Evolutionary conservation across 2,797 vertebrate genomes (phyloP), one percentile per base, ranked within the genome.

Genomic region (Anolis apletophallus): DNA sequence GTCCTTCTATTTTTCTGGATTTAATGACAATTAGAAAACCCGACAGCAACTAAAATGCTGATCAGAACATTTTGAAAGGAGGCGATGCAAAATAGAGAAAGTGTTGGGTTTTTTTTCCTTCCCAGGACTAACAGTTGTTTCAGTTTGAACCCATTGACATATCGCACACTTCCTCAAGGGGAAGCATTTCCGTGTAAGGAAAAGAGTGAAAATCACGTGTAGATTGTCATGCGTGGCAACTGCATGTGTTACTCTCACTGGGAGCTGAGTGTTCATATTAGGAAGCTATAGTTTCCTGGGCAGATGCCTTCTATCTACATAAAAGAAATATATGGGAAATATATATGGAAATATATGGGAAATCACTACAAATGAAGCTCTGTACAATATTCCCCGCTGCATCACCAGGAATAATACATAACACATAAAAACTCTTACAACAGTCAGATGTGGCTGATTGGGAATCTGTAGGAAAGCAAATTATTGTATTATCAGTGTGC

Each of bases 111-210:
- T n/a, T n/a, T n/a, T n/a, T n/a, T n/a, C n/a, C n/a, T n/a, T n/a
- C n/a, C n/a, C 75, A 11, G 19, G 29, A 76, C 46, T 3, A 50
- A 52, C 59, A 84, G 29, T 75, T 69, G 73, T 52, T 86, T 72
- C 72, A 59, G 21, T 32, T 68, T 34, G 52, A 61, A 64, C 54
- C 73, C 29, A 32, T 77, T 69, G 55, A 77, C 68, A 32, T 74
- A 57, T 69, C 57, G 57, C 61, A 87, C 26, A 50, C 36, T 87
- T 81, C 85, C 72, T 69, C 29, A 21, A 68, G 16, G 61, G 54
- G 46, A 81, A 77, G 55, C n/a, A 74, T 68, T 83, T 83, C 75
- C 57, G 17, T 87, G 55, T 52, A 79, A 55, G 67, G 64, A 80
- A 81, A 84, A n/a, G 29, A 64, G 29, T 84, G 76, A 55, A 77